phyloP scores from a whole-genome alignment of 2,797 vertebrate species.

The Myoxocephalus aenaeus region DNA sequence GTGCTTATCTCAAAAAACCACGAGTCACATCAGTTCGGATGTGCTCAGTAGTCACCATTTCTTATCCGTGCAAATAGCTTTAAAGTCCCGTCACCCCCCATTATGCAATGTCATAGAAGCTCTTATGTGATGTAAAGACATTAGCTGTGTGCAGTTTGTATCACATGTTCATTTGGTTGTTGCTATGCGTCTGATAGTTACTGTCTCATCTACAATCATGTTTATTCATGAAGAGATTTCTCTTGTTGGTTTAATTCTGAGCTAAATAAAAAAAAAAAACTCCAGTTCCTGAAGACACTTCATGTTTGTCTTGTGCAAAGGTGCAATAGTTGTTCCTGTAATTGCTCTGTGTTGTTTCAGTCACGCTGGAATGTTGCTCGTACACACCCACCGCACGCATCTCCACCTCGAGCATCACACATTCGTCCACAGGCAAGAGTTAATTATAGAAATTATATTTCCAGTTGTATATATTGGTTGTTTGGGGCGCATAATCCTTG shows the following conservation, averaged over 20 bases:
- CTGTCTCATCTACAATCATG: conserved; percentile 6
- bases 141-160: conserved; percentile 16
- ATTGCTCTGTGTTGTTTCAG: conserved; percentile 25
- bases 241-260: conserved; percentile 26
- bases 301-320: conserved; percentile 22
- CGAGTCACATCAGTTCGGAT: conserved; percentile 63
- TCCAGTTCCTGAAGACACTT: conserved; percentile 15
- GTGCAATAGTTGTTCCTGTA: conserved; percentile 6
- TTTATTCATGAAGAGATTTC: conserved; percentile 27
- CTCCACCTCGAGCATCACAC: conserved; percentile 24
- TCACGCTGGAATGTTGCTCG: conserved; percentile 39
- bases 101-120: conserved; percentile 26
- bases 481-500: conserved; percentile 26
- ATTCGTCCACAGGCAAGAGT: conserved; percentile 8
- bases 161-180: conserved; percentile 23
- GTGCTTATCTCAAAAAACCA: conserved; percentile 42
- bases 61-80: conserved; percentile 52
- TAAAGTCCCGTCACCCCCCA: conserved; percentile 16
- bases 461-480: conserved; percentile 1
- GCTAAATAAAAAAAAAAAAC: conserved; percentile 51
- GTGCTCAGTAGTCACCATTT: conserved; percentile 54
- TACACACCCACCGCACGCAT: conserved; percentile 38
- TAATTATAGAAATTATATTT: conserved; percentile 26
- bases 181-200: conserved; percentile 8
- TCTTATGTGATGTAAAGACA: conserved; percentile 22